Conservation (phyloP, 2,113 vertebrate genomes). For the Oryctolagus cuniculus region mOryCun1.1 NC_091442.1:87658001-87658500, state of each 20-base stretch:
- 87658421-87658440: slow-evolving; percentile 2
- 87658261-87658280: slow-evolving; percentile 42
- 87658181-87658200: not conserved
- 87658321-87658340: slow-evolving; percentile 55
- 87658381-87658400: not conserved
- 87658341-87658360: slow-evolving; percentile 5
- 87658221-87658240: slow-evolving; percentile 42
- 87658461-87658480: not conserved
- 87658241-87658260: slow-evolving; percentile 65
- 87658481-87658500: not conserved
- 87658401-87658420: not conserved
- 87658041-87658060: not conserved
- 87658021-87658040: not conserved
- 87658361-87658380: slow-evolving; percentile 17
- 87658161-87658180: not conserved
- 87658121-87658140: not conserved
- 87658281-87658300: slow-evolving; percentile 56
- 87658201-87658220: not conserved
- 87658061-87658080: not conserved
- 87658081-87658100: not conserved
- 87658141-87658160: not conserved
- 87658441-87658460: slow-evolving; percentile 5
- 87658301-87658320: slow-evolving; percentile 60
- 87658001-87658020: not conserved
- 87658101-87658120: not conserved